Evolutionary conservation across 2,113 vertebrate species (phyloP), one percentile per base, ranked within the genome.

Genomic region (human): DNA sequence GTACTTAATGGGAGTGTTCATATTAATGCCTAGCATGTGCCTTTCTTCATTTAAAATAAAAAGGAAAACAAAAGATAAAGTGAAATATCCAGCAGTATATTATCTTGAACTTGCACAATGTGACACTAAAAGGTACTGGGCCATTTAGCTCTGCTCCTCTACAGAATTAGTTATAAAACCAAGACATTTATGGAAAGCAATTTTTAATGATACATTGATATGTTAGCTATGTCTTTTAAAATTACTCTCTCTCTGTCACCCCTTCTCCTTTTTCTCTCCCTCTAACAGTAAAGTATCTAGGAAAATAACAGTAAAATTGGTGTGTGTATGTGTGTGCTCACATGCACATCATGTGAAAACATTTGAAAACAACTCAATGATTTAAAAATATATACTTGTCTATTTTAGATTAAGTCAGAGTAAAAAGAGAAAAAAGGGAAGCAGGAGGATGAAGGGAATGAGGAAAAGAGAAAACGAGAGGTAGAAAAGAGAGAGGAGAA

Each of bases 21-120:
- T 59, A 55, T 72, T 25, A 25, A 23, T 79, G 45, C 10, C 48
- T 57, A 59, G n/a, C 9, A 83, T 40, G 7, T 57, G 23, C 25
- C 22, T 96, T 90, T 81, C 55, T 83, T 87, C 40, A 59, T 20
- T 22, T 50, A 66, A 94, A 88, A 68, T 48, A 89, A 75, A 93
- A 94, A 35, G 17, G 3, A 68, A 90, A 90, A 45, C 52, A 79
- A 92, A 92, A 87, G 1, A 6, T 13, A 86, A 84, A 75, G 35
- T 50, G 30, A 85, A 90, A 55, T 59, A 64, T 9, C 55, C 81
- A 55, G 45, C 59, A 14, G 9, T 79, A 73, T 89, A 45, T 84
- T 52, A 61, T 45, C 50, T 79, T 87, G 43, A 73, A 73, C 10
- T 84, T 90, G n/a, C 1, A 79, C 27, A 59, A 23, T 61, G 38